Evolutionary conservation across 2,113 vertebrate genomes (phyloP).

Genomic region (Callipepla squamata): DNA sequence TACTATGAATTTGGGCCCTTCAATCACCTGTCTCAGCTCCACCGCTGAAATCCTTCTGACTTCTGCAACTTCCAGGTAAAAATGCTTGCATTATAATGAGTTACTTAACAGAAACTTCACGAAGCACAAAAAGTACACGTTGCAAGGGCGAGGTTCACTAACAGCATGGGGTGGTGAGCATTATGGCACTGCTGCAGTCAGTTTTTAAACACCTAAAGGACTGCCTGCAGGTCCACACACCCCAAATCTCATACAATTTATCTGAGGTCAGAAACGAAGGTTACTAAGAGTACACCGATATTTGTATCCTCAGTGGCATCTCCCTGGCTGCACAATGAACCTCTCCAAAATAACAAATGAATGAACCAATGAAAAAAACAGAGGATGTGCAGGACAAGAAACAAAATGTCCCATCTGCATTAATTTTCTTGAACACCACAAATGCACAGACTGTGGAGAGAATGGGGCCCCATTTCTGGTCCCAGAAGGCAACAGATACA

Average conservation of each 20-base stretch:
- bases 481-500: background rate
- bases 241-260: background rate
- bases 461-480: background rate
- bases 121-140: background rate
- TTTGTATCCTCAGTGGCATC: background rate
- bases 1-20: background rate
- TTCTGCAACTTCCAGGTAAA: background rate
- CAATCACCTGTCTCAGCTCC: constrained; percentile 4
- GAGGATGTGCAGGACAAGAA: background rate
- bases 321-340: background rate
- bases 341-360: background rate
- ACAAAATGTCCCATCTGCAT: background rate
- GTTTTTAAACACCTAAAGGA: background rate
- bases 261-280: background rate
- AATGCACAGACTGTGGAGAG: background rate
- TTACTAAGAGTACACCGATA: background rate
- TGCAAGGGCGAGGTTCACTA: background rate
- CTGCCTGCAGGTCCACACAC: background rate
- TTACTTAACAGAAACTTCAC: background rate
- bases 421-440: background rate
- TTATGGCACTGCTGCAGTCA: background rate
- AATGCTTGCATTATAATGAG: background rate
- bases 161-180: background rate
- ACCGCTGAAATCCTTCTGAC: background rate
- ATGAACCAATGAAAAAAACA: background rate